A percentile compares a stretch with the other conserved stretches of the same genome.
These are phyloP conservation scores for Stichopus chloronotus DNA, from an alignment of 35 echinoderm and acorn worm genomes.

Conservation along the genomic window DNA sequence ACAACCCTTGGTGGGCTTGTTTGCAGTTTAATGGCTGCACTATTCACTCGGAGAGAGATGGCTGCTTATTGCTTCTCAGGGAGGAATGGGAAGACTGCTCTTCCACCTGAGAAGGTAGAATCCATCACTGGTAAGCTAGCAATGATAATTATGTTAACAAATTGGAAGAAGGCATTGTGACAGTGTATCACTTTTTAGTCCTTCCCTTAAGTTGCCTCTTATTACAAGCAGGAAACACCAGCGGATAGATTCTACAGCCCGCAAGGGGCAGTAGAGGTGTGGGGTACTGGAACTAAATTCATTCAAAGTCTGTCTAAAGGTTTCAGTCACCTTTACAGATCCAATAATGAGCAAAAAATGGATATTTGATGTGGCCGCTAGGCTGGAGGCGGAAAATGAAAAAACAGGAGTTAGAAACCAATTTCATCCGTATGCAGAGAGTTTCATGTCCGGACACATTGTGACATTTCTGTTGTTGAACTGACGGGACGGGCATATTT, in stretches of 20 bases:
- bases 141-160: background rate
- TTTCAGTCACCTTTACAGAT: background rate
- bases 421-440: too few species aligned
- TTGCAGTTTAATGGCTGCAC: background rate
- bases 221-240: too few species aligned
- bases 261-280: background rate
- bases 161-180: background rate
- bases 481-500: too few species aligned
- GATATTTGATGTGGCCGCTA: too few species aligned
- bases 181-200: background rate
- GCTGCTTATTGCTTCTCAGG: background rate
- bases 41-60: slow-evolving; percentile 27
- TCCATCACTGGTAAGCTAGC: background rate
- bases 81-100: background rate
- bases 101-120: background rate
- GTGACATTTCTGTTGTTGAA: too few species aligned
- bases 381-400: too few species aligned
- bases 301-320: background rate
- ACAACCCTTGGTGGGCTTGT: background rate
- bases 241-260: too few species aligned
- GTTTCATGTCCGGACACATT: too few species aligned
- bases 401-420: too few species aligned
- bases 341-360: too few species aligned
- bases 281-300: background rate
- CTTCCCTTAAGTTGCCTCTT: too few species aligned